phyloP scores from a whole-genome alignment of 2,113 vertebrate genomes.

The Oxyruncus cristatus region DNA sequence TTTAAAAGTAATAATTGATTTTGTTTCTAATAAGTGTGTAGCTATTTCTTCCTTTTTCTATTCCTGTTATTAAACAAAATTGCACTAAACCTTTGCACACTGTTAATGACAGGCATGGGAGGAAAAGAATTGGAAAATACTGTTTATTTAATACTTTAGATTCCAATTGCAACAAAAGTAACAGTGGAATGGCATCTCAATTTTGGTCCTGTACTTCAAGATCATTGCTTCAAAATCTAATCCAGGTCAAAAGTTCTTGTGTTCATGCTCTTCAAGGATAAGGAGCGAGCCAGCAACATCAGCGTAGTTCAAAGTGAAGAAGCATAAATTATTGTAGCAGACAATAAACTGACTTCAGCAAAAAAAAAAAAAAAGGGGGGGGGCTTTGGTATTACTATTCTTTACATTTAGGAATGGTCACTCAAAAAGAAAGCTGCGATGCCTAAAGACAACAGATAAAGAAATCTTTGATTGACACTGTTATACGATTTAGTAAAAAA shows the following conservation, averaged over 20 bases:
- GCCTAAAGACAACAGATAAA: neutral
- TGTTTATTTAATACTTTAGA: neutral
- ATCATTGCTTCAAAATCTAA: neutral
- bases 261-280: neutral
- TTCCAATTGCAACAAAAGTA: neutral
- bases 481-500: neutral
- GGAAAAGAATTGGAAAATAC: neutral
- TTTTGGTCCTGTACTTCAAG: neutral
- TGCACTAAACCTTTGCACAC: conserved; percentile 28
- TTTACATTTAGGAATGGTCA: neutral
- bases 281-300: neutral
- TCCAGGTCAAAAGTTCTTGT: neutral
- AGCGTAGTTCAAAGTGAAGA: neutral
- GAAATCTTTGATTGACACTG: neutral
- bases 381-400: neutral
- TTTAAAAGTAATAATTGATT: conserved; percentile 81
- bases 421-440: neutral
- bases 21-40: conserved; percentile 71
- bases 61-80: conserved; percentile 53
- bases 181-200: neutral
- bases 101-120: neutral
- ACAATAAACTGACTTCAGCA: neutral
- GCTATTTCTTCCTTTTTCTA: conserved; percentile 60
- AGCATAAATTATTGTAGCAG: neutral
- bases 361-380: fast-evolving